Percentiles rank a stretch among this genome's conserved stretches.
These are phyloP conservation scores for Psilanteris sp. DNA, from an alignment of 1,140 invertebrate species.

Conservation along the genomic window DNA sequence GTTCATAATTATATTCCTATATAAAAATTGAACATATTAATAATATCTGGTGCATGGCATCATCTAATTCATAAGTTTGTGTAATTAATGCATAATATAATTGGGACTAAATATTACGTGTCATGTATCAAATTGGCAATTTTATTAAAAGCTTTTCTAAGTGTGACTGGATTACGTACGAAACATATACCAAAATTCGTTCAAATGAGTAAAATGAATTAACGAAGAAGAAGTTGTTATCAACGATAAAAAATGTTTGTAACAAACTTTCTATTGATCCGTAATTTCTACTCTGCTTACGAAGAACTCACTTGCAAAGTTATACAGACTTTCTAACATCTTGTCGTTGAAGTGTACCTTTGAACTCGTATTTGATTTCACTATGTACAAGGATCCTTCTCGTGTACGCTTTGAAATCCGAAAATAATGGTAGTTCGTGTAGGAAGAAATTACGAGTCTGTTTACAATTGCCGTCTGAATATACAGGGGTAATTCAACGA, in stretches of 20 bases:
- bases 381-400: slow-evolving; percentile 21
- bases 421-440: slow-evolving; percentile 35
- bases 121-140: too few relatives aligned
- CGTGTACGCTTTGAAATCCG: slow-evolving; percentile 33
- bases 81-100: too few relatives aligned
- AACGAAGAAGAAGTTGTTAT: slow-evolving; percentile 7
- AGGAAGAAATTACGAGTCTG: slow-evolving; percentile 53
- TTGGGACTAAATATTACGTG: too few relatives aligned
- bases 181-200: too few relatives aligned
- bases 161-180: too few relatives aligned
- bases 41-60: too few relatives aligned
- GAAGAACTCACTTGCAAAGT: slow-evolving; percentile 27
- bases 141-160: too few relatives aligned
- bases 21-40: too few relatives aligned
- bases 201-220: slow-evolving; percentile 1
- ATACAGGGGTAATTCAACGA: too few relatives aligned
- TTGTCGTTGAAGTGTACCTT: slow-evolving; percentile 25
- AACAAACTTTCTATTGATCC: slow-evolving; percentile 14
- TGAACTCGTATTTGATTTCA: slow-evolving; percentile 50
- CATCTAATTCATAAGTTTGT: too few relatives aligned
- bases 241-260: slow-evolving; percentile 6
- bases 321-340: slow-evolving; percentile 34
- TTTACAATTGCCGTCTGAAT: slow-evolving; percentile 50
- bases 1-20: too few relatives aligned
- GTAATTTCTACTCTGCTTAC: slow-evolving; percentile 9